Base-by-base conservation (phyloP, 2,888 invertebrate species). In the Psylliodes chrysocephalus region DNA sequence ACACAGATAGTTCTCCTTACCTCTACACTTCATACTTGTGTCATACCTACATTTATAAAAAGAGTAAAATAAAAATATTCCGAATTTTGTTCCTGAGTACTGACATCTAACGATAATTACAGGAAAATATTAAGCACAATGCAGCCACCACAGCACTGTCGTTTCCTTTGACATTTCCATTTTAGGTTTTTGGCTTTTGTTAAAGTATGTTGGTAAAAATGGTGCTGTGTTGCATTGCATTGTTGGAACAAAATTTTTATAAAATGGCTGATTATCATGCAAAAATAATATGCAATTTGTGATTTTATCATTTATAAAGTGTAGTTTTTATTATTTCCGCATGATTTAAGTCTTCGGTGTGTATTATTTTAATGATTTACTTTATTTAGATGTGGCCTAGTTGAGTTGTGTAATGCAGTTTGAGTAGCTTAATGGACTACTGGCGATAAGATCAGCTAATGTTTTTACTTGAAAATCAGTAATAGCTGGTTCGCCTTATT, bases 251-350 rank as follows among this genome's bases (percentile, higher is more conserved):
- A 56, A 52, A 60, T 71, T 71, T 73, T 75, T 76, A 72, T 77
- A 81, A 81, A 76, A 82, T 82, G 82, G 81, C 80, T 75, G 79
- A 74, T 72, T 70, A 65, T 75, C 70, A 73, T 74, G 71, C 72
- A 74, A 71, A 74, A 77, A 78, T 78, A 75, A 77, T 77, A 78
- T 79, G 77, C 77, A 75, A 73, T 73, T 72, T 72, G 72, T 71
- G 72, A 72, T 60, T 46, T 70, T 74, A 74, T 42, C 19, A 51
- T 44, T 69, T 74, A 74, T 76, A 76, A 76, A 76, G 74, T 78
- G 77, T 75, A 72, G 68, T 67, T 72, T 74, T 72, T 71, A 68
- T 69, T 69, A 60, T 49, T 60, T 67, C 19, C 51, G 60, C 63
- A 57, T 64, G 12, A 42, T 66, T 49, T 57, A 38, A 63, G 47